phyloP scores from a whole-genome alignment of 2,113 vertebrate species.

The Stigmatopora argus region DNA sequence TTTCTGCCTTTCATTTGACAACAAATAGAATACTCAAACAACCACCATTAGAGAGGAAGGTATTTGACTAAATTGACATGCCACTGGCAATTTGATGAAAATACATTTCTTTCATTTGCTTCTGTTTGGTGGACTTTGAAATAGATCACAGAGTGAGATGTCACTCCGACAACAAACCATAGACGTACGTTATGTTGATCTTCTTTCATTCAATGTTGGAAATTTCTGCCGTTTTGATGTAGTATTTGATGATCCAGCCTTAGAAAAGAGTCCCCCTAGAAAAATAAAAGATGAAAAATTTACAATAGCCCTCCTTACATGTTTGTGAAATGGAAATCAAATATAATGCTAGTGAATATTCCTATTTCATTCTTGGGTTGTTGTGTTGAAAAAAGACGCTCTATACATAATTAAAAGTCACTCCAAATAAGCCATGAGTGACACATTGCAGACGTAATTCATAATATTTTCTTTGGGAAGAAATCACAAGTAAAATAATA shows the following conservation, averaged over 20 bases:
- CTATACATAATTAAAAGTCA: too few relatives aligned
- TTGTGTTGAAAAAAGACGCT: too few relatives aligned
- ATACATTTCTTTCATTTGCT: conserved; percentile 3
- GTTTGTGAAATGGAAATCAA: not conserved
- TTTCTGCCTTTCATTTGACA: not conserved
- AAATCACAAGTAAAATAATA: conserved; percentile 17
- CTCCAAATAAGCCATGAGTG: not conserved
- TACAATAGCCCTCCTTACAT: not conserved
- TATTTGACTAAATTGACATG: conserved; percentile 2
- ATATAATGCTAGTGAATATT: too few relatives aligned
- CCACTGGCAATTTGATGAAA: conserved; percentile 1
- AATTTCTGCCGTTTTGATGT: conserved; percentile 39
- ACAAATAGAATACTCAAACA: conserved; percentile 4
- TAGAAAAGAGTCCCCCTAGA: not conserved
- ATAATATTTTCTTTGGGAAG: conserved; percentile 3
- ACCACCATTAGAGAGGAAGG: not conserved
- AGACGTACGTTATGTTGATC: conserved; percentile 21
- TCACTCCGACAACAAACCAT: conserved; percentile 43
- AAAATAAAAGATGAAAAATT: not conserved
- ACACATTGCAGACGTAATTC: conserved; percentile 6
- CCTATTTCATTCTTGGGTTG: too few relatives aligned
- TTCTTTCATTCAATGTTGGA: conserved; percentile 44
- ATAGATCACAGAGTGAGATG: conserved; percentile 32
- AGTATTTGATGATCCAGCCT: conserved; percentile 34
- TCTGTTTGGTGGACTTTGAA: conserved; percentile 21